Evolutionary conservation across 1,140 invertebrate genomes (phyloP), one percentile per base, ranked within the genome.

Genomic region (Diuraphis noxia): DNA sequence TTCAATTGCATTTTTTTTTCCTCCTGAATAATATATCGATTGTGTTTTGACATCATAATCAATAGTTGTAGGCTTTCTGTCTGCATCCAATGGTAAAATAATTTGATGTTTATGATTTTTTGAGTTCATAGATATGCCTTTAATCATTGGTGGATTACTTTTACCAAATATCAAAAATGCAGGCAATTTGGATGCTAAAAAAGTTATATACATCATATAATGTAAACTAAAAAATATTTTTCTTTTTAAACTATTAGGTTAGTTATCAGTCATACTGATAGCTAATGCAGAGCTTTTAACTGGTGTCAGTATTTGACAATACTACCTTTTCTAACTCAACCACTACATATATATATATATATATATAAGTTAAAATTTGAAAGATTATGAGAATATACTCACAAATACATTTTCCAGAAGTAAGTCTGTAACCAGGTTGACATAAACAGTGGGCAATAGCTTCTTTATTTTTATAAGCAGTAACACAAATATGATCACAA

Each of bases 401-500:
- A 96, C 95, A 94, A 92, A 95, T 93, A 94, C 96, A 96, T 93
- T 95, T 95, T 92, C 94, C 94, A 40, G 94, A 94, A 49, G 94
- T 93, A 52, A 96, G 94, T 89, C 94, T 94, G 94, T 95, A 97
- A 30, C 97, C 97, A 92, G 96, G 94, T 72, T 95, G 94, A 93
- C 97, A 97, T 49, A 96, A 92, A 94, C 97, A 98, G 92, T 95
- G 95, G 91, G 95, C 93, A 93, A 94, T 93, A 93, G 93, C 93
- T n/a, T 94, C 94, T 38, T 56, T 79, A 88, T 92, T 92, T 72
- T 94, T 95, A 94, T 95, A 96, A 21, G 94, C 92, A 9, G 96
- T 94, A 85, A 95, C 94, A 94, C 97, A 98, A 85, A 97, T 94
- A 94, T 97, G 97, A 92, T 96, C 95, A 94, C 97, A 97, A 84